A percentile compares a stretch with the other conserved stretches of the same genome.
phyloP scores from a whole-genome alignment of 2,113 vertebrate genomes.

The Leucosticte australis region DNA sequence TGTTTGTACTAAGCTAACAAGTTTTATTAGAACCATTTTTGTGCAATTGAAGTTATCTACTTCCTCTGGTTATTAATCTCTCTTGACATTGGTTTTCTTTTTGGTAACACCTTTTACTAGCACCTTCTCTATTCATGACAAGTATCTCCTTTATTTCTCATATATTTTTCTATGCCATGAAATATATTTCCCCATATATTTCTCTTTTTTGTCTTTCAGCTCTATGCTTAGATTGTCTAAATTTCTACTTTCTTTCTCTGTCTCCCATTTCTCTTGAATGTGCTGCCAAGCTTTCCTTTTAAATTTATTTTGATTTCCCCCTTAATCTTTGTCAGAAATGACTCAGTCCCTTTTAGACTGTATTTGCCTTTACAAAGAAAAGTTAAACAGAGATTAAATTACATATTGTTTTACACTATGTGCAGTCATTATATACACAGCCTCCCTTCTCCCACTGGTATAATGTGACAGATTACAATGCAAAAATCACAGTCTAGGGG shows the following conservation, averaged over 20 bases:
- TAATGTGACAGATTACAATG: not conserved
- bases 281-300: conserved; percentile 21
- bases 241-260: not conserved
- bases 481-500: not conserved
- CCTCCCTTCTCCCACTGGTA: not conserved
- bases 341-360: not conserved
- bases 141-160: not conserved
- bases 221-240: not conserved
- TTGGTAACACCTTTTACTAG: not conserved
- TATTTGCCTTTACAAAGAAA: not conserved
- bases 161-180: not conserved
- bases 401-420: not conserved
- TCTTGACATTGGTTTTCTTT: not conserved
- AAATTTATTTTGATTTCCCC: conserved; percentile 12
- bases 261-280: not conserved
- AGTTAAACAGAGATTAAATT: not conserved
- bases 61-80: not conserved
- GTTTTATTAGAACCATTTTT: not conserved
- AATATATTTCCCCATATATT: not conserved
- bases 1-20: not conserved
- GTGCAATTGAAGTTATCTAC: not conserved
- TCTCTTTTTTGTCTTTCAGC: not conserved
- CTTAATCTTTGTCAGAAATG: conserved; percentile 13
- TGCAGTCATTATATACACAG: not conserved
- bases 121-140: not conserved